Evolutionary conservation across 1,140 invertebrate genomes (phyloP), one percentile per base, ranked within the genome.

Genomic region (Pseudobourletiella spinata): DNA sequence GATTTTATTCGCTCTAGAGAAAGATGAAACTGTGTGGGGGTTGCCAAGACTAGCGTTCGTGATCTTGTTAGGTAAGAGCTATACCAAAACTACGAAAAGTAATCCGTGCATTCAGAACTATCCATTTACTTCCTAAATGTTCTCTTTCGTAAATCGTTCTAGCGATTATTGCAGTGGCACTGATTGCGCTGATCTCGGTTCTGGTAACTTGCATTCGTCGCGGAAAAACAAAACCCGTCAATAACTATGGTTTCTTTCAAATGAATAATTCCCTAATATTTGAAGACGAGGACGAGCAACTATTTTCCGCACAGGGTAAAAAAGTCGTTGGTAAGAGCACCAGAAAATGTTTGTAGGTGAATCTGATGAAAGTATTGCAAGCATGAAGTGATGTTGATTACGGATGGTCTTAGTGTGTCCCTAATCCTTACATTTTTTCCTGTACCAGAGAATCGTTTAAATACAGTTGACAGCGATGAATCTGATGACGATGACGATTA

Each of bases 31-130:
- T 43, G 79, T 90, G 29, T 74, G 84, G 61, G 87, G 87, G 1
- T 76, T 91, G 76, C 84, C 87, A 0, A 77, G 86, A 32, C 74
- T 86, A 8, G 77, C 84, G 1, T 90, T 90, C 71, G 81, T 89
- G 43, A 79, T 87, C 63, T 70, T 88, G 2, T 75, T 83, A 62
- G 86, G 87, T 85, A 73, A 61, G 74, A n/a, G n/a, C n/a, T n/a
- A n/a, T n/a, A n/a, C n/a, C n/a, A n/a, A n/a, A n/a, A n/a, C n/a
- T n/a, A n/a, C n/a, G n/a, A n/a, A n/a, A n/a, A n/a, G n/a, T n/a
- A n/a, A n/a, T n/a, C n/a, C n/a, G n/a, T n/a, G n/a, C n/a, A n/a
- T n/a, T n/a, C n/a, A n/a, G n/a, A n/a, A n/a, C n/a, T n/a, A n/a
- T n/a, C n/a, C n/a, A n/a, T n/a, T n/a, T n/a, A n/a, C n/a, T n/a